Evolutionary conservation across 1,140 invertebrate species (phyloP).

Genomic region (Tetragnatha versicolor): DNA sequence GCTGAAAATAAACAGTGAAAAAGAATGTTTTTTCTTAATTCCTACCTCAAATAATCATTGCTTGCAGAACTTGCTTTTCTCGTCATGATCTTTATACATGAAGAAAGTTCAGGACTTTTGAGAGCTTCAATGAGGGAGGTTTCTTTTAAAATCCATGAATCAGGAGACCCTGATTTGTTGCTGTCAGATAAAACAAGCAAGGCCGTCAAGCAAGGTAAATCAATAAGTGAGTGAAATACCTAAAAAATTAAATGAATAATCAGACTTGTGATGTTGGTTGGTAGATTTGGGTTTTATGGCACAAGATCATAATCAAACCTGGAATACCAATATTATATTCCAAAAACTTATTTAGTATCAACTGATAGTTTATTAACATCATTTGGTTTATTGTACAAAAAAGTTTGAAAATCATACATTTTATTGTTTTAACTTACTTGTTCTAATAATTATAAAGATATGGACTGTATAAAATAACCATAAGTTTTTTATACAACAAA

Average conservation of each 20-base stretch:
- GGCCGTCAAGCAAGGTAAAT: slow-evolving; percentile 48
- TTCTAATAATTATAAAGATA: too few relatives aligned
- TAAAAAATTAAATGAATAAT: slow-evolving; percentile 14
- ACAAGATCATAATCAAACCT: too few relatives aligned
- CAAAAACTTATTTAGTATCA: too few relatives aligned
- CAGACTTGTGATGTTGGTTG: too few relatives aligned
- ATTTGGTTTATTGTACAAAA: too few relatives aligned
- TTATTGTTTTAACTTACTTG: too few relatives aligned
- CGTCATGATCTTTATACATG: slow-evolving; percentile 21
- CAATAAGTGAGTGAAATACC: slow-evolving; percentile 33
- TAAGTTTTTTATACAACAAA: too few relatives aligned
- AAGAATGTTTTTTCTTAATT: not conserved
- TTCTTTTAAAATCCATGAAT: slow-evolving; percentile 13
- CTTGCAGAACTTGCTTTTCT: slow-evolving; percentile 18
- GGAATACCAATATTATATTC: too few relatives aligned
- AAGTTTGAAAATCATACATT: too few relatives aligned
- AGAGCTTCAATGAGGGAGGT: slow-evolving; percentile 7
- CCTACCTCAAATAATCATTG: not conserved
- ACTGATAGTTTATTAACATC: too few relatives aligned
- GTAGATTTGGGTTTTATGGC: too few relatives aligned
- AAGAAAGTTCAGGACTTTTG: slow-evolving; percentile 19
- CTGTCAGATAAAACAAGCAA: slow-evolving; percentile 26
- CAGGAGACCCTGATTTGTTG: slow-evolving; percentile 12
- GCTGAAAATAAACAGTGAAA: not conserved
- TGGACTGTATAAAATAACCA: too few relatives aligned